Conservation (phyloP, 2,113 vertebrate genomes). For the Notechis scutatus region DNA sequence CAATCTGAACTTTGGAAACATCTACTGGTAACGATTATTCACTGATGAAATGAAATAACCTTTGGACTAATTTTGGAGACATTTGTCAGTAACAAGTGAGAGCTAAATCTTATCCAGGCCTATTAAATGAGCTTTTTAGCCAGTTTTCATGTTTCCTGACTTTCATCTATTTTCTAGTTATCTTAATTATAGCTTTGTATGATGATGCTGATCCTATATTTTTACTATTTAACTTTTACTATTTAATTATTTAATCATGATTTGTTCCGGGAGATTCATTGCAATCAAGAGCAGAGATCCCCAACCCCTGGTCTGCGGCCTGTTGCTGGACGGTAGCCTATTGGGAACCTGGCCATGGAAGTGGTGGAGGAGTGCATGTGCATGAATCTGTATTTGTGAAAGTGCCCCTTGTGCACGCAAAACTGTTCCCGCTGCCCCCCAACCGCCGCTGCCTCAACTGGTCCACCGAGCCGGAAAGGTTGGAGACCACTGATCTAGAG, state of each 20-base stretch:
- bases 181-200: not conserved
- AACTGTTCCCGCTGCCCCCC: not conserved
- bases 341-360: too few relatives aligned
- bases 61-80: not conserved
- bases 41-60: not conserved
- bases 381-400: not conserved
- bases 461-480: not conserved
- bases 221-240: not conserved
- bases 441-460: fast-evolving
- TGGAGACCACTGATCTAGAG: not conserved
- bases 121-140: not conserved
- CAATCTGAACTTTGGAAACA: not conserved
- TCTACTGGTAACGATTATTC: not conserved
- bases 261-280: not conserved
- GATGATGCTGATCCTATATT: not conserved
- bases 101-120: too few relatives aligned
- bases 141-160: not conserved
- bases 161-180: not conserved
- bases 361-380: not conserved
- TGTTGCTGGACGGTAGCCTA: not conserved
- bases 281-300: not conserved
- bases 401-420: not conserved
- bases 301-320: not conserved
- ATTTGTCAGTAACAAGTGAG: not conserved
- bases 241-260: not conserved